A percentile compares a stretch with the other conserved stretches of the same genome.
Evolutionary conservation across 2,797 vertebrate species (phyloP).

Genomic region (Muraenolepis orangiensis): DNA sequence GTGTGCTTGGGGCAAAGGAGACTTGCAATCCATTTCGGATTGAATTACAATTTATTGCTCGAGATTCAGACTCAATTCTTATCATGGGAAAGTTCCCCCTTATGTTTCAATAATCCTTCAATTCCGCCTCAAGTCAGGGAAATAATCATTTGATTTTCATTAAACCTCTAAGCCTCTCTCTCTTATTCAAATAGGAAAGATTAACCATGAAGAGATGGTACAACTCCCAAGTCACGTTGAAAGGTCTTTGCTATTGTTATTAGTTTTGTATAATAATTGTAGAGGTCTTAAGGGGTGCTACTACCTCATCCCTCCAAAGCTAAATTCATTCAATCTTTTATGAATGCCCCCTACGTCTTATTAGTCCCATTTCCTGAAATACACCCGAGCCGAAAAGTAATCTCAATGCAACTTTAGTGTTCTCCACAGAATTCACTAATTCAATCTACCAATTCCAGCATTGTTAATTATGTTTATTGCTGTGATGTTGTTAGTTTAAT

Average conservation of each 20-base stretch:
- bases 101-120: background rate
- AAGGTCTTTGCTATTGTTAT: background rate
- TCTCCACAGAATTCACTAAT: conserved; percentile 7
- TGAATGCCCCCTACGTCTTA: background rate
- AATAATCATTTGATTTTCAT: conserved; percentile 28
- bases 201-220: background rate
- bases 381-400: background rate
- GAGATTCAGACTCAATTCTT: background rate
- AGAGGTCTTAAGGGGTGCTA: background rate
- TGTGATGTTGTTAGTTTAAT: conserved; percentile 28
- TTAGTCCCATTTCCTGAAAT: background rate
- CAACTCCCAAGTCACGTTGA: background rate
- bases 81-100: background rate
- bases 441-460: conserved; percentile 10
- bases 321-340: background rate
- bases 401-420: conserved; percentile 1
- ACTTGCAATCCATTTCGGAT: background rate
- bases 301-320: background rate
- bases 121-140: conserved; percentile 19
- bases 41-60: background rate
- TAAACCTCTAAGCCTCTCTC: conserved; percentile 16
- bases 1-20: background rate
- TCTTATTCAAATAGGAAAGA: conserved; percentile 26
- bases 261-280: background rate
- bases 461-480: conserved; percentile 30